These are phyloP conservation scores for Ichneumoninae sp. DNA, from an alignment of 2,888 invertebrate species.

Conservation along the genomic window DNA sequence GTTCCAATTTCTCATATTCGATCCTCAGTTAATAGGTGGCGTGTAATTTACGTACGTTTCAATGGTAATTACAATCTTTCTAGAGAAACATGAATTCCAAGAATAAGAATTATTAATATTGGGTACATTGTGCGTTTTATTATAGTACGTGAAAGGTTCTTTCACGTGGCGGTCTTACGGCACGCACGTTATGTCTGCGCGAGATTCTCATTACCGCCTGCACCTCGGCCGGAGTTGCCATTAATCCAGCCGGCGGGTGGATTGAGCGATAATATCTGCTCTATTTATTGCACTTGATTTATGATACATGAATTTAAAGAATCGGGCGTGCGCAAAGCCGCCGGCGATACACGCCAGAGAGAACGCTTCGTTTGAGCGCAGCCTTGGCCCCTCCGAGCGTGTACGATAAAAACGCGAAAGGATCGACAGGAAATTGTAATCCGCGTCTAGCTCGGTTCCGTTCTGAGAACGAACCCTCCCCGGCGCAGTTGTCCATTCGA, in stretches of 20 bases:
- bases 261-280: constrained; percentile 49
- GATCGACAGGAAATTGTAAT: constrained; percentile 31
- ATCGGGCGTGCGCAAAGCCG: constrained; percentile 1
- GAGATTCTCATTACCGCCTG: constrained; percentile 40
- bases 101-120: constrained; percentile 3
- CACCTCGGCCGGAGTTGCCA: constrained; percentile 28
- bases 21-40: not conserved
- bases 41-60: constrained; percentile 28
- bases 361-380: not conserved
- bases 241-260: constrained; percentile 18
- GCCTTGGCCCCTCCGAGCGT: constrained; percentile 13
- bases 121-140: constrained; percentile 22
- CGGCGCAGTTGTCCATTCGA: constrained; percentile 19
- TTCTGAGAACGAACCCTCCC: constrained; percentile 70
- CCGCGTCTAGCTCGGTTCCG: constrained; percentile 1
- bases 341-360: constrained; percentile 8
- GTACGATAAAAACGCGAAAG: constrained; percentile 21
- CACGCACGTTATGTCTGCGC: constrained; percentile 41
- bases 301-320: constrained; percentile 16
- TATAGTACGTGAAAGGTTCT: constrained; percentile 27
- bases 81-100: constrained; percentile 15
- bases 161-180: constrained; percentile 33
- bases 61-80: constrained; percentile 25
- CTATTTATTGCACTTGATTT: constrained; percentile 34
- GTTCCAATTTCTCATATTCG: no score